Percentiles rank a stretch among this genome's conserved stretches.
These are phyloP conservation scores for Ptychobarbus kaznakovi DNA, from an alignment of 2,797 vertebrate genomes.

Conservation along the genomic window DNA sequence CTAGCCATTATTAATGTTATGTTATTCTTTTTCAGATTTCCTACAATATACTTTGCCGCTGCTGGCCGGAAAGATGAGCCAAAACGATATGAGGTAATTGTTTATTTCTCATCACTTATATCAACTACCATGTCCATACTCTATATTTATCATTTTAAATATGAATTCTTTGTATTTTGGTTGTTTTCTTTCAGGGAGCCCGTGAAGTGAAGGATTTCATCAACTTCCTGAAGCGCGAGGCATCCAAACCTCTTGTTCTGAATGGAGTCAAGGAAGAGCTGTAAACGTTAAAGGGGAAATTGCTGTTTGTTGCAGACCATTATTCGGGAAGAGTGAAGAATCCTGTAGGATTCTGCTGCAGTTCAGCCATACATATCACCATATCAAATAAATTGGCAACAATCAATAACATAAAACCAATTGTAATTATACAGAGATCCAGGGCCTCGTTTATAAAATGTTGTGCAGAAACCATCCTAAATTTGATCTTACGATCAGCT, in stretches of 20 bases:
- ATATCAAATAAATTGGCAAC: background rate
- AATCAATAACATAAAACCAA: background rate
- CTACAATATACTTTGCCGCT: slow-evolving; percentile 65
- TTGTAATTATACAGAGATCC: background rate
- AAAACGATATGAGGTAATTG: slow-evolving; percentile 63
- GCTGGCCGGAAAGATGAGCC: slow-evolving; percentile 63
- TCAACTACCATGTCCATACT: background rate
- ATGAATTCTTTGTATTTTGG: background rate
- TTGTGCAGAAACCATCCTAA: background rate
- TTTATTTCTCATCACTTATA: background rate
- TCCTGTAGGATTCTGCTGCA: background rate
- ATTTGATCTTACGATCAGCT: background rate
- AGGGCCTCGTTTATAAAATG: background rate
- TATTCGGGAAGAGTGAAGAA: background rate
- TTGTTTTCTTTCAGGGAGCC: slow-evolving; percentile 59
- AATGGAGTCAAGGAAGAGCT: slow-evolving; percentile 59
- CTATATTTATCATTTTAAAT: background rate
- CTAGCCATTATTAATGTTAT: background rate
- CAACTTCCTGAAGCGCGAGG: slow-evolving; percentile 66
- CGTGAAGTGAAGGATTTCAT: slow-evolving; percentile 69
- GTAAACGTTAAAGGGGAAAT: slow-evolving; percentile 16
- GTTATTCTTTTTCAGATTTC: slow-evolving; percentile 59
- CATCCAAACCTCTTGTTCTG: slow-evolving; percentile 52
- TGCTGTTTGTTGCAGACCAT: background rate
- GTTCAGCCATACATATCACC: background rate